phyloP scores from a whole-genome alignment of 2,797 vertebrate genomes.

The Scyliorhinus canicula region DNA sequence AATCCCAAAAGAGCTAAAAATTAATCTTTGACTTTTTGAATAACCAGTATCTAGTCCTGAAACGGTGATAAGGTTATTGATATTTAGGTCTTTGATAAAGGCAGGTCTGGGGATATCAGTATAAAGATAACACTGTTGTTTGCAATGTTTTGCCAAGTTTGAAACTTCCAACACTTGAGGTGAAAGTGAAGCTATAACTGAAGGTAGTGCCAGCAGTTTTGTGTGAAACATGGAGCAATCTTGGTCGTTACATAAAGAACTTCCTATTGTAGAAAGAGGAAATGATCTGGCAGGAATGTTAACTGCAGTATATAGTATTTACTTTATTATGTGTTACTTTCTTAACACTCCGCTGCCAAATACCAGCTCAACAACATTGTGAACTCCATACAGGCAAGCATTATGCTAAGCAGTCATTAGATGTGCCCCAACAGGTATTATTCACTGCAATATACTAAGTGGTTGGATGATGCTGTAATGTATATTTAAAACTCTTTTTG shows the following conservation, averaged over 20 bases:
- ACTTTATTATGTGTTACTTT: conserved; percentile 24
- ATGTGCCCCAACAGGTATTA: conserved; percentile 10
- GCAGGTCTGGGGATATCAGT: background rate
- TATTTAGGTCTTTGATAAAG: background rate
- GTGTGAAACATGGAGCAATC: background rate
- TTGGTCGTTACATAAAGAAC: background rate
- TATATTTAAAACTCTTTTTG: background rate
- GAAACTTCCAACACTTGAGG: background rate
- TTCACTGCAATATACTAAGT: background rate
- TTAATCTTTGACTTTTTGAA: background rate
- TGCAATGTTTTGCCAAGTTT: background rate
- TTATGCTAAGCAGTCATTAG: background rate
- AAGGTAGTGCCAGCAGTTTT: background rate
- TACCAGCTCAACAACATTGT: background rate
- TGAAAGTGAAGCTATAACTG: background rate
- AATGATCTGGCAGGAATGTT: conserved; percentile 3
- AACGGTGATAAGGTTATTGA: background rate
- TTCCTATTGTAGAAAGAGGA: background rate
- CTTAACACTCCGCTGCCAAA: conserved; percentile 3
- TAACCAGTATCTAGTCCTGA: background rate
- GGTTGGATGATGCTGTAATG: background rate
- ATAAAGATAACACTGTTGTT: background rate
- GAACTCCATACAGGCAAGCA: background rate
- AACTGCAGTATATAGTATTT: background rate
- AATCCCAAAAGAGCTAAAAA: background rate